phyloP scores from a whole-genome alignment of 2,888 invertebrate species.

The Rhamphomyia laevipes region DNA sequence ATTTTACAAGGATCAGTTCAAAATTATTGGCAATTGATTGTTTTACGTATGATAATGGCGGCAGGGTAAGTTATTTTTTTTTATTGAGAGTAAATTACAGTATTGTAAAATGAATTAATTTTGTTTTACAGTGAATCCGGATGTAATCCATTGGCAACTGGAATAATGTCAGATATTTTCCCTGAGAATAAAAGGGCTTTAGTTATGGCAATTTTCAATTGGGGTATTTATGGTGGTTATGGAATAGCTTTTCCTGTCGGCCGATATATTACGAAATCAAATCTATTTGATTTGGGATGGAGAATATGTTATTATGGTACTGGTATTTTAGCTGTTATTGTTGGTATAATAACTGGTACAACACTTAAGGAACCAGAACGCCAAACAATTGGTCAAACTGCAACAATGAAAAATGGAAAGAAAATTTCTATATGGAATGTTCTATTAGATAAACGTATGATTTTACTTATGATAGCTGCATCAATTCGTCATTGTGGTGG shows the following conservation, averaged over 20 bases:
- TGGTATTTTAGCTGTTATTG: slow-evolving; percentile 60
- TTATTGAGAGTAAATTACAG: neutral
- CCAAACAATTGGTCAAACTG: slow-evolving; percentile 57
- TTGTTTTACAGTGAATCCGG: slow-evolving; percentile 56
- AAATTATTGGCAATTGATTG: slow-evolving; percentile 81
- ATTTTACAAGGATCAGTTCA: slow-evolving; percentile 73
- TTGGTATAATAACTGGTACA: slow-evolving; percentile 58
- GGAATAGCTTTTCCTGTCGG: slow-evolving; percentile 88
- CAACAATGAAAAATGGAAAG: slow-evolving; percentile 39
- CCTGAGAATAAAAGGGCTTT: slow-evolving; percentile 70
- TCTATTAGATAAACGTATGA: slow-evolving; percentile 62
- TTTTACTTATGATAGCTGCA: slow-evolving; percentile 73
- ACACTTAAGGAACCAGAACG: slow-evolving; percentile 68
- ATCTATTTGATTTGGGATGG: slow-evolving; percentile 73
- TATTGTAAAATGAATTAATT: neutral
- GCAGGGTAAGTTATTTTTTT: slow-evolving; percentile 52
- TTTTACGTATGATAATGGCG: slow-evolving; percentile 76
- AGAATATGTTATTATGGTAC: slow-evolving; percentile 70
- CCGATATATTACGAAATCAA: slow-evolving; percentile 62
- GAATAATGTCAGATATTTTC: slow-evolving; percentile 70
- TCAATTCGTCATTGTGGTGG: slow-evolving; percentile 82
- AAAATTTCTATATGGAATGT: slow-evolving; percentile 62
- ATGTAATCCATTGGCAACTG: slow-evolving; percentile 77
- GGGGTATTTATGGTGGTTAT: slow-evolving; percentile 92
- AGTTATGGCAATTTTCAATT: slow-evolving; percentile 87